These are phyloP conservation scores for Epizoanthus stellaris DNA, from an alignment of 92 coral and sea anemone species.

Conservation along the genomic window DNA sequence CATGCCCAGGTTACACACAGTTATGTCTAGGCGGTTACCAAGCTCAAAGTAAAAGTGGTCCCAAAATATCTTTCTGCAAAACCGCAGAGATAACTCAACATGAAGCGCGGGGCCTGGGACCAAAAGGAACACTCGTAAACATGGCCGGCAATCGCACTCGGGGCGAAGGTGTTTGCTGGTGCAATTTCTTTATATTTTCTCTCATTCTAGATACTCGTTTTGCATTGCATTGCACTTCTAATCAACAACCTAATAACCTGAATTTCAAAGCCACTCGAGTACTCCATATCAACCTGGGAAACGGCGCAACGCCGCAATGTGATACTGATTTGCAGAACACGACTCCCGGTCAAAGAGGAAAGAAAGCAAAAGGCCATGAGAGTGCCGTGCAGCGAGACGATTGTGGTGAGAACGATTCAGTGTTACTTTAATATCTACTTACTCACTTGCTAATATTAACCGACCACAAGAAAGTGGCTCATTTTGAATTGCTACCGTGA, in stretches of 20 bases:
- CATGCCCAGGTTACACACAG: too few relatives aligned
- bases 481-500: neutral
- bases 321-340: conserved; percentile 60
- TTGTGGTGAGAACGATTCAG: conserved; percentile 1
- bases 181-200: neutral
- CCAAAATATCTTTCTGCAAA: too few relatives aligned
- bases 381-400: neutral
- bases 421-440: neutral
- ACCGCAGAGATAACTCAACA: too few relatives aligned
- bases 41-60: too few relatives aligned
- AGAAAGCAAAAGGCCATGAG: conserved; percentile 29
- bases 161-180: conserved; percentile 17
- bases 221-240: conserved; percentile 29
- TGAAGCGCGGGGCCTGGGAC: conserved; percentile 3
- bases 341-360: conserved; percentile 55
- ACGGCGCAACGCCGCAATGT: conserved; percentile 48
- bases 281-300: conserved; percentile 72
- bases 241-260: conserved; percentile 14
- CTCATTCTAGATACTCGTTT: conserved; percentile 17
- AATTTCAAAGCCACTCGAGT: conserved; percentile 60
- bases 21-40: too few relatives aligned
- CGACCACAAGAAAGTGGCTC: neutral
- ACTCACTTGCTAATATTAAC: neutral
- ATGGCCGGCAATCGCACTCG: conserved; percentile 1
- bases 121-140: neutral